Base-by-base conservation (phyloP, 2,797 vertebrate genomes). In the Neoniphon sammara region DNA sequence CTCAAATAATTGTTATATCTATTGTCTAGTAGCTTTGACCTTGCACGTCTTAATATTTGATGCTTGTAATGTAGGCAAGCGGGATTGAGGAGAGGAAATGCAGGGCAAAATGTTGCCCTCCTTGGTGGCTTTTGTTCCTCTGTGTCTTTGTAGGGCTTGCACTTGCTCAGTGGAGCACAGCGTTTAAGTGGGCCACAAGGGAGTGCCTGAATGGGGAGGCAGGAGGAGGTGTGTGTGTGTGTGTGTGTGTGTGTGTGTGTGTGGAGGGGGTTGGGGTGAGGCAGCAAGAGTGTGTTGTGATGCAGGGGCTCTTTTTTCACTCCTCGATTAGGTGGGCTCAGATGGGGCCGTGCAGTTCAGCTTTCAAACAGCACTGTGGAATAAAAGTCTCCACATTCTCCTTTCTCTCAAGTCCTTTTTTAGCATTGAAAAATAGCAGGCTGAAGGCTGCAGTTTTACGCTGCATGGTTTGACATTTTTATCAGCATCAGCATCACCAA, bases 101-200 rank as follows among this genome's bases (percentile, higher is more conserved):
- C 77, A 25, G 78, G 83, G 79, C 74, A 83, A 89, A 89, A 88
- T 80, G 80, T 91, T 89, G 90, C 88, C 89, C 93, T 93, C 89
- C 90, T 92, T 87, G 85, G 84, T 90, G 91, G 89, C 91, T 93
- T 94, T 94, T 95, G 94, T 94, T 94, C 89, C 90, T 89, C 80
- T 84, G 85, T 82, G 84, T 91, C 91, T 92, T 93, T 93, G 91
- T 92, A 92, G 91, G 87, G 89, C 89, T 91, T 86, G 90, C 90
- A 90, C 91, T 92, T 91, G 93, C 86, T 92, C 92, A 90, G 87
- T 88, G 88, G 93, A 93, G 93, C 91, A 92, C 87, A 88, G 91
- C 88, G 81, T 92, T 94, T 95, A 95, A 95, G 94, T 94, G 93
- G 93, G 90, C 93, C 94, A 94, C 93, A 91, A 90, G 94, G 94